Conservation (phyloP, 2,888 invertebrate species). For the Prosapia bicincta region DNA sequence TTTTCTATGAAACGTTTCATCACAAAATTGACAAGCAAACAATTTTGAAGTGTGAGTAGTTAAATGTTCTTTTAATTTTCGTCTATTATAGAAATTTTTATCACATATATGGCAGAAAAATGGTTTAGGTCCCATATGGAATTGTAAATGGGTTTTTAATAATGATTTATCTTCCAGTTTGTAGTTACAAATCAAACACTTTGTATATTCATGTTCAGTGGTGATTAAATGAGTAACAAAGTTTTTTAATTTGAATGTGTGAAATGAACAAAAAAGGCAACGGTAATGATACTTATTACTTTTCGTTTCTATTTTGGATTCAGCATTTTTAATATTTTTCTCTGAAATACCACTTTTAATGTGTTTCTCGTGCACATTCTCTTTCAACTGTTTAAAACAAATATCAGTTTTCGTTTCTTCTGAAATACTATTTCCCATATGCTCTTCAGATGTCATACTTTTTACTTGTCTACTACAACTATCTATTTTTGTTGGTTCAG, state of each 20-base stretch:
- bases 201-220: neutral
- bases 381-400: neutral
- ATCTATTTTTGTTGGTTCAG: too few relatives aligned
- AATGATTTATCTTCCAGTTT: neutral
- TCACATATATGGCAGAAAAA: too few relatives aligned
- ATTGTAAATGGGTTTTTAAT: neutral
- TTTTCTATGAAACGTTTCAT: neutral
- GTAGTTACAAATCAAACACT: neutral
- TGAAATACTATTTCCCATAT: neutral
- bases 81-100: neutral
- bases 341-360: neutral
- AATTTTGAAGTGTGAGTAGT: neutral
- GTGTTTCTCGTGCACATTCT: neutral
- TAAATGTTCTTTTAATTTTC: neutral
- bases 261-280: neutral
- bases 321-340: neutral
- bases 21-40: neutral
- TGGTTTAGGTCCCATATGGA: neutral
- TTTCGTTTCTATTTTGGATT: neutral
- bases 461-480: too few relatives aligned
- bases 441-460: too few relatives aligned
- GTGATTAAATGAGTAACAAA: neutral
- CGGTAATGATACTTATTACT: neutral
- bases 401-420: neutral
- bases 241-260: neutral